Percentiles rank a stretch among this genome's conserved stretches.
phyloP scores from a whole-genome alignment of 2,113 vertebrate genomes.

The Gobiocypris rarus region DNA sequence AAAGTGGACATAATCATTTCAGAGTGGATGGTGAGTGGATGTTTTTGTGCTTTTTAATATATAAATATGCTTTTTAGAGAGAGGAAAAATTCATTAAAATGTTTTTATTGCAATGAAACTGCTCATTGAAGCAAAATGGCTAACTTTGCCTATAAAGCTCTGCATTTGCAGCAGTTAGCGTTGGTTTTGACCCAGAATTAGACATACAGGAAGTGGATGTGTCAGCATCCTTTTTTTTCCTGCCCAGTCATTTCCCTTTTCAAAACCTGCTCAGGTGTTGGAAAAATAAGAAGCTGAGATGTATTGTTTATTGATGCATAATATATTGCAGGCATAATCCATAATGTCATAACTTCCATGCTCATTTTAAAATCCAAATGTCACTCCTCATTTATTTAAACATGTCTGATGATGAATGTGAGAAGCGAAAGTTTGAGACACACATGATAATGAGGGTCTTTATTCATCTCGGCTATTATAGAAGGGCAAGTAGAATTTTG shows the following conservation, averaged over 20 bases:
- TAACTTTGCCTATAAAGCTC: background rate
- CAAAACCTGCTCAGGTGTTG: conserved; percentile 14
- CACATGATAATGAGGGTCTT: too few species aligned
- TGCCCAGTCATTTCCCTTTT: conserved; percentile 9
- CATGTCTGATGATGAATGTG: background rate
- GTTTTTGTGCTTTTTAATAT: background rate
- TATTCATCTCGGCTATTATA: too few species aligned
- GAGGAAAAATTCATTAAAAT: background rate
- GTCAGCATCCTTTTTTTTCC: background rate
- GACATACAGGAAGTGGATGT: background rate
- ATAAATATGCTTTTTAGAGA: background rate
- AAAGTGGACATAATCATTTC: conserved; percentile 97
- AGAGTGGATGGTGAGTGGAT: conserved; percentile 95
- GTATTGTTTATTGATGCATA: conserved; percentile 67
- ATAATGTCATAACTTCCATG: conserved; percentile 70
- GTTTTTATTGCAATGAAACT: background rate
- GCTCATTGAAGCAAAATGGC: background rate
- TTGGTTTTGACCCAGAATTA: background rate
- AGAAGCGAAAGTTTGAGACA: background rate
- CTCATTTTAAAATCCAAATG: conserved; percentile 67
- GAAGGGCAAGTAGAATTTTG: background rate
- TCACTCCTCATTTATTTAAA: conserved; percentile 72
- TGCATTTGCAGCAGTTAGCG: conserved; percentile 7
- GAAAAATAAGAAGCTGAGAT: conserved; percentile 74
- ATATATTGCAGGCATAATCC: conserved; percentile 74